Conservation (phyloP, 2,113 vertebrate genomes). For the Pithys albifrons region DNA sequence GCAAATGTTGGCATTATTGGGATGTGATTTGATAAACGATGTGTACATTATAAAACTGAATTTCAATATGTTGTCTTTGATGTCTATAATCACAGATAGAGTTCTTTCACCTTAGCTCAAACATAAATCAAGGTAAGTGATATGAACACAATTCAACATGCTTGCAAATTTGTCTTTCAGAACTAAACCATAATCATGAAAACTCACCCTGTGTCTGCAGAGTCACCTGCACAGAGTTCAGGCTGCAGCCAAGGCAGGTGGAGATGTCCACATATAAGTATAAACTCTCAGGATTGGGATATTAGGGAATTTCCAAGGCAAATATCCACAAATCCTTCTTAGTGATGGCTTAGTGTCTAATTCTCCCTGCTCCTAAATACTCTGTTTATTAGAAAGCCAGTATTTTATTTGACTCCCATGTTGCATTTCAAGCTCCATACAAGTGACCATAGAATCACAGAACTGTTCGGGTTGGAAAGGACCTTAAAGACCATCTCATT, state of each 20-base stretch:
- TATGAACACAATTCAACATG: neutral
- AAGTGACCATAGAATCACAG: neutral
- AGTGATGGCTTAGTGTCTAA: neutral
- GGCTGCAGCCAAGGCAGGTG: neutral
- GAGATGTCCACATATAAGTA: neutral
- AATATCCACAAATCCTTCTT: neutral
- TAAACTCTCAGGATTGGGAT: neutral
- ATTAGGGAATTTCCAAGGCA: neutral
- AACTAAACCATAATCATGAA: neutral
- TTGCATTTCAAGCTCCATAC: neutral
- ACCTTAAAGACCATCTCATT: neutral
- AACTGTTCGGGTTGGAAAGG: neutral
- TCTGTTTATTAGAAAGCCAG: neutral
- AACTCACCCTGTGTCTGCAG: neutral
- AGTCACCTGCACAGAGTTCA: neutral
- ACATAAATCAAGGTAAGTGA: slow-evolving; percentile 24
- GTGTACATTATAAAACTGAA: slow-evolving; percentile 31
- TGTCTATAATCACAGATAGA: slow-evolving; percentile 35
- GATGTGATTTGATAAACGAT: slow-evolving; percentile 48
- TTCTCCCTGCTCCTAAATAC: neutral
- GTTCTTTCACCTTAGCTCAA: slow-evolving; percentile 8
- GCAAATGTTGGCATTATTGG: neutral
- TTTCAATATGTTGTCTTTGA: slow-evolving; percentile 54
- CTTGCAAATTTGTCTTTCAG: neutral
- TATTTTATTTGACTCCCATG: neutral